Base-by-base conservation (phyloP, 2,888 invertebrate genomes). In the Cephus sareptanus region DNA sequence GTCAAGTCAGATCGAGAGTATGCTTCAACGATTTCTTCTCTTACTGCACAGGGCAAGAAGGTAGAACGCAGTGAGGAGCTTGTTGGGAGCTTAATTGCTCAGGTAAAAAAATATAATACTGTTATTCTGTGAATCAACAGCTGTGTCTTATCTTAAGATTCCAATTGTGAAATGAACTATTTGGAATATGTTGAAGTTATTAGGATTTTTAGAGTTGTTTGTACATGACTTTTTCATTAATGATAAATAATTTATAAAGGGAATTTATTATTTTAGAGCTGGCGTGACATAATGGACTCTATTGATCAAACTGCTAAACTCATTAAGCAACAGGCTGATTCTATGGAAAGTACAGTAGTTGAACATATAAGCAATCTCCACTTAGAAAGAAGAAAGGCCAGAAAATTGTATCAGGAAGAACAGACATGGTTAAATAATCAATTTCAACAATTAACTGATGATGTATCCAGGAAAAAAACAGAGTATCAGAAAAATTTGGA, bases 401-500 rank as follows among this genome's bases (percentile, higher is more conserved):
- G 96, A 85, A 98, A 98, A 91, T 93, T 94, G 76, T 98, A 98
- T 90, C 96, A 96, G 88, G 98, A 98, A 89, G 98, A 98, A 89
- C 96, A 98, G 89, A 94, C 94, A 80, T 95, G 97, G 91, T 83
- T 91, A 31, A 90, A 86, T 33, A 90, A 89, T 83, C 91, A 91
- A 77, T 91, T 91, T 84, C 91, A 91, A 75, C 91, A 97, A 98
- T 93, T 98, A 79, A 96, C 97, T 76, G 98, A 98, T 88, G 97
- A 97, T 88, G 97, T 98, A 69, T 93, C 95, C 83, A 95, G 96
- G 86, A 97, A 97, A 90, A 97, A 97, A 92, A 93, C 95, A 84
- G 98, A 98, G 92, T 98, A 98, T 93, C 96, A 97, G 92, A 98
- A 97, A 92, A 96, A 96, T 91, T 93, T 98, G 83, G 98, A 98